Evolutionary conservation across 2,797 vertebrate genomes (phyloP).

Genomic region (Sardinella longiceps): DNA sequence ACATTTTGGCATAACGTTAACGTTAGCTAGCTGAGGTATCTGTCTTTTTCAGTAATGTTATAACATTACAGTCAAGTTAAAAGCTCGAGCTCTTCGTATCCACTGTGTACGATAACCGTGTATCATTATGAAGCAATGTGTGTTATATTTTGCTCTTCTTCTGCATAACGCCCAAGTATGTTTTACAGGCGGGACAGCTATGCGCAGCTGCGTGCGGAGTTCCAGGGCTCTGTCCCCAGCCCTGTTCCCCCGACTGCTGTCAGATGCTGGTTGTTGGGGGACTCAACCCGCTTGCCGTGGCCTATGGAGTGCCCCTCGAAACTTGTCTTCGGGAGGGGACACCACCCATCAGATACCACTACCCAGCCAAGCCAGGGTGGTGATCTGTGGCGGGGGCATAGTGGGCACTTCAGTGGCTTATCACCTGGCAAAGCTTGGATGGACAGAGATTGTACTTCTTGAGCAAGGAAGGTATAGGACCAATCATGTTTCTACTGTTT

Average conservation of each 20-base stretch:
- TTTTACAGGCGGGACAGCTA: conserved; percentile 58
- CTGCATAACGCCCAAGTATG: background rate
- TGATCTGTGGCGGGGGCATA: conserved; percentile 93
- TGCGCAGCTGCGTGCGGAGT: conserved; percentile 75
- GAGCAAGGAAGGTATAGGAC: conserved; percentile 93
- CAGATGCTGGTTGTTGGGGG: conserved; percentile 64
- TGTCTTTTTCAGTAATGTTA: background rate
- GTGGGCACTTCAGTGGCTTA: conserved; percentile 94
- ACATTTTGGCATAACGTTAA: background rate
- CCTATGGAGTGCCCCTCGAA: conserved; percentile 56
- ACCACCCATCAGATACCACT: conserved; percentile 63
- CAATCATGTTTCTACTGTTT: background rate
- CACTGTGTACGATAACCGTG: background rate
- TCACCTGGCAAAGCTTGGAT: conserved; percentile 93
- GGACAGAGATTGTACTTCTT: conserved; percentile 90
- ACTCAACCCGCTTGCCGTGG: conserved; percentile 61
- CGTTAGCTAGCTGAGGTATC: background rate
- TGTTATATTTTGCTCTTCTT: background rate
- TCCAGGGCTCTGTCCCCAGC: conserved; percentile 71
- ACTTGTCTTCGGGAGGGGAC: conserved; percentile 65
- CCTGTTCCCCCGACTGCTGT: conserved; percentile 78
- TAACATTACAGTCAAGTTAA: background rate
- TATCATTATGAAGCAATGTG: too few relatives aligned
- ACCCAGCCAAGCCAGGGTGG: conserved; percentile 87
- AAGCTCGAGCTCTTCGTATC: background rate